These are phyloP conservation scores for Epinephelus fuscoguttatus DNA, from an alignment of 2,113 vertebrate genomes.

Conservation along the genomic window DNA sequence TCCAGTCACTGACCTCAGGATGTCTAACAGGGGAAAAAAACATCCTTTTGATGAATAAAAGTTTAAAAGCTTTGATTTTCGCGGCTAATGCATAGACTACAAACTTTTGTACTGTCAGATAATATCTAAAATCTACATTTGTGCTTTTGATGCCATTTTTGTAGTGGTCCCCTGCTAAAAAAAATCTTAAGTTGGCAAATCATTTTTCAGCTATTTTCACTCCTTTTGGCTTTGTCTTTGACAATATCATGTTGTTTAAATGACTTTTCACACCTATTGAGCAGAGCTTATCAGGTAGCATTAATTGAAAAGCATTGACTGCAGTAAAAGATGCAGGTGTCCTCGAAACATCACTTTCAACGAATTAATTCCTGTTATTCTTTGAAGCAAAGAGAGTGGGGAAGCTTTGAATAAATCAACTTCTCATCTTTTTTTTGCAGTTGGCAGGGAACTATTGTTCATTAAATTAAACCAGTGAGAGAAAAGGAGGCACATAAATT, in stretches of 20 bases:
- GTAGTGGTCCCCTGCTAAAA: conserved; percentile 4
- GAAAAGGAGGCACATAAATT: neutral
- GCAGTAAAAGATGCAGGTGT: conserved; percentile 37
- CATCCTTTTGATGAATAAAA: neutral
- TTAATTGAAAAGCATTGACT: conserved; percentile 31
- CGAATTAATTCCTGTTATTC: conserved; percentile 18
- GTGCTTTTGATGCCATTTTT: conserved; percentile 19
- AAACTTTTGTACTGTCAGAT: conserved; percentile 29
- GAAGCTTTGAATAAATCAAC: conserved; percentile 29
- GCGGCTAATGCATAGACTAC: neutral
- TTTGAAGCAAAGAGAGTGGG: conserved; percentile 13
- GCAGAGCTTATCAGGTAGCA: conserved; percentile 22
- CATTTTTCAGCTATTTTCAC: neutral
- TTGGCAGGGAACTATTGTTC: neutral
- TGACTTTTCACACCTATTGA: conserved; percentile 30
- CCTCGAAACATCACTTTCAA: conserved; percentile 51
- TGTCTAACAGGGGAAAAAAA: conserved; percentile 20
- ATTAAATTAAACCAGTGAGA: conserved; percentile 24
- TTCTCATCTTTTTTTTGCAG: neutral
- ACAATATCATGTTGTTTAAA: conserved; percentile 50
- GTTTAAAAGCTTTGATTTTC: conserved; percentile 58
- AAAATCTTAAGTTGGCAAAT: neutral
- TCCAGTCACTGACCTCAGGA: conserved; percentile 47
- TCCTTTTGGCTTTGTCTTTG: conserved; percentile 35
- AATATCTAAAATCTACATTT: conserved; percentile 17